Evolutionary conservation across 2,888 invertebrate genomes (phyloP), one percentile per base, ranked within the genome.

Genomic region (Melipona beecheii): DNA sequence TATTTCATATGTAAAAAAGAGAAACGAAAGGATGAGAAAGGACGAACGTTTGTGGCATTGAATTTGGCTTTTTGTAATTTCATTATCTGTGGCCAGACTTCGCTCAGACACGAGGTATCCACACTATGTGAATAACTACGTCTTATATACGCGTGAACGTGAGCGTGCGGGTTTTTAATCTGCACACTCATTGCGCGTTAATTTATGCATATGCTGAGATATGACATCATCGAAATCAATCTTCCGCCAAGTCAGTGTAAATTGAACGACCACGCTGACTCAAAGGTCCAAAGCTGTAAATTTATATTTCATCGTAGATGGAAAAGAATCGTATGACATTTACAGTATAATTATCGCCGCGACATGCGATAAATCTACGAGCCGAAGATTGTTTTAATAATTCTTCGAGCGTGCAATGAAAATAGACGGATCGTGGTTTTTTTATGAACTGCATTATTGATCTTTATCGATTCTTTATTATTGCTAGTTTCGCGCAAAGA

Each of bases 141-240:
- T 36, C 36, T 27, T 60, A 19, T 11, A 13, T 72, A 69, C 66
- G 80, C 75, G 24, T 66, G 75, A 52, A 80, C 60, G 4, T 60
- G 56, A 36, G 69, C 36, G 24, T 66, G 52, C 65, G 31, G 65
- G 36, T 71, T 58, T 81, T 83, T 75, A 83, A 81, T 83, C 66
- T 75, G 81, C 71, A 62, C 71, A 27, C 81, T 75, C 68, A 81
- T 83, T 83, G 82, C 81, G 75, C 43, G 68, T 52, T 62, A 70
- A 52, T 52, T 58, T 74, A 71, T 70, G 83, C 70, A 24, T 69
- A 27, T 58, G 60, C 71, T n/a, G 19, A 70, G 17, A 49, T 62
- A 50, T 81, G 81, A 75, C 66, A 78, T 75, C 75, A 75, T 75
- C 52, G 52, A 65, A 65, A 82, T 80, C 52, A 66, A 60, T 66